Percentiles rank a stretch among this genome's conserved stretches.
phyloP scores from a whole-genome alignment of 2,888 invertebrate species.

The Ligdia adustata region DNA sequence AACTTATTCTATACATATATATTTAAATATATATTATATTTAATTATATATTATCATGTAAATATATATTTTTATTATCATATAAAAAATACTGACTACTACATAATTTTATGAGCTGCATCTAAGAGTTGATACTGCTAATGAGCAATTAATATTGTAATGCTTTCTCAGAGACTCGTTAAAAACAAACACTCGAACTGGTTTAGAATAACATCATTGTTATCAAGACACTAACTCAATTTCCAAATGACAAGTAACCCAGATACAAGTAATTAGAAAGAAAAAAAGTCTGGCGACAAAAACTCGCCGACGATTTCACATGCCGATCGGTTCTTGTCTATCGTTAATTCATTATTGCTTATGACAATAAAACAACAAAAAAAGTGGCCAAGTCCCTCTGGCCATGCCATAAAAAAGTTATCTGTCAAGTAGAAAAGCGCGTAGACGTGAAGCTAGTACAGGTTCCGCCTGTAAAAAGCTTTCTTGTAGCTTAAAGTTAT shows the following conservation, averaged over 20 bases:
- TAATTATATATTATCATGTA: too few species aligned
- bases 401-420: slow-evolving; percentile 40
- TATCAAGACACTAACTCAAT: slow-evolving; percentile 19
- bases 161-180: not conserved
- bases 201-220: slow-evolving; percentile 23
- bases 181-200: slow-evolving; percentile 6
- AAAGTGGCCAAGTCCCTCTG: slow-evolving; percentile 43
- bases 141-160: too few species aligned
- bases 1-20: too few species aligned
- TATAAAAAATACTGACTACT: too few species aligned
- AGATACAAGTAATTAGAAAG: slow-evolving; percentile 25
- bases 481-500: slow-evolving; percentile 5
- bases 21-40: too few species aligned
- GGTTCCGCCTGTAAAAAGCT: slow-evolving; percentile 24
- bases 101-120: too few species aligned
- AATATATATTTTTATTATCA: too few species aligned
- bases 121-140: too few species aligned
- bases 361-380: slow-evolving; percentile 64
- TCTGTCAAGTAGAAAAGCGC: slow-evolving; percentile 28
- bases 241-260: slow-evolving; percentile 25
- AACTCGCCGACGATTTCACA: slow-evolving; percentile 52
- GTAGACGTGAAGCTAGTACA: not conserved
- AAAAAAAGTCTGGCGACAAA: slow-evolving; percentile 26
- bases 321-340: slow-evolving; percentile 54
- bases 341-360: slow-evolving; percentile 66